Evolutionary conservation across 2,888 invertebrate genomes (phyloP), one percentile per base, ranked within the genome.

Genomic region (Rambutsinella grinnellia): DNA sequence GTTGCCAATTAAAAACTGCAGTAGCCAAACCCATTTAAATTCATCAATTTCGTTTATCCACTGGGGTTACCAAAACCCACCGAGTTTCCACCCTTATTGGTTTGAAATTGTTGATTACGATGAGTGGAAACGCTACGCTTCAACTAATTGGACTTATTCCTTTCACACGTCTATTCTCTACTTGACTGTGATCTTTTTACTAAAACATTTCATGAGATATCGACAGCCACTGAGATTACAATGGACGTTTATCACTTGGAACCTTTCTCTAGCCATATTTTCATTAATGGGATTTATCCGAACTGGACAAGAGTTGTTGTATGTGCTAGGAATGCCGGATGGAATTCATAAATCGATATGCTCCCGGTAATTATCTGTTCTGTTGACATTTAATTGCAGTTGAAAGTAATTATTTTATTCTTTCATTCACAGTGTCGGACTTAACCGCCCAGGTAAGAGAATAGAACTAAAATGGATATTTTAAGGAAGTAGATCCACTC

Each of bases 331-430:
- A 2, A 77, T 78, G 0, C 51, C 57, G 0, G 65, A 61, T 47
- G 80, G 80, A 56, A 77, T 80, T 53, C 72, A 80, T 56, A 69
- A 77, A 8, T 79, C 78, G 13, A 77, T 80, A 24, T 80, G 80
- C 47, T 75, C 79, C 49, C 79, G 80, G 80, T 80, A 56, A 49
- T 36, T 17, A 17, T 49, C 19, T 49, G 3, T 49, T 17, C 13
- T 36, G 36, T 36, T 13, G 36, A 36, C 36, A 13, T 19, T 17
- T 15, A 53, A 53, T 53, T 21, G 19, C n/a, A n/a, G n/a, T n/a
- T n/a, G n/a, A n/a, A 54, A 24, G 10, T 57, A 8, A 36, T n/a
- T 36, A n/a, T n/a, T n/a, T 53, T 15, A 53, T 10, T 10, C 8
- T n/a, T 13, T 19, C 19, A 19, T 19, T 10, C 8, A 53, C n/a